These are phyloP conservation scores for Ommatoiulus sabulosus DNA, from an alignment of 2,888 invertebrate genomes.

Conservation along the genomic window DNA sequence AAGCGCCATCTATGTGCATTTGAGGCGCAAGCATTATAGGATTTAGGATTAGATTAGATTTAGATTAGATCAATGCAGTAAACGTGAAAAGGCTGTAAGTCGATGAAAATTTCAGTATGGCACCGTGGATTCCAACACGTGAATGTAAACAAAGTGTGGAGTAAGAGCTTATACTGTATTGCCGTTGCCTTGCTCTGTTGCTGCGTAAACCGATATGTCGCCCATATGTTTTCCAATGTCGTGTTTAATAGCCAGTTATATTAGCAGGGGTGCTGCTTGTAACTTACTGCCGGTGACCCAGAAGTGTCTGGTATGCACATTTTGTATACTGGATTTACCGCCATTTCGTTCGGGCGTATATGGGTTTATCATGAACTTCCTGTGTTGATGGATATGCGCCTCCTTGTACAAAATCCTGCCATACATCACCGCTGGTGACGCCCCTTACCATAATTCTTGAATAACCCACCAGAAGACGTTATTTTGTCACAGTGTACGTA, in stretches of 20 bases:
- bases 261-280: conserved; percentile 29
- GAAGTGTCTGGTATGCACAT: conserved; percentile 40
- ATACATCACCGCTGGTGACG: not conserved
- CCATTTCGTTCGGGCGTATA: not conserved
- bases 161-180: not conserved
- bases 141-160: not conserved
- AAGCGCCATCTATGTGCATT: too few species aligned
- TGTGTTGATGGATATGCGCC: conserved; percentile 1
- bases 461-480: not conserved
- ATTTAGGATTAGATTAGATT: too few species aligned
- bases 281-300: not conserved
- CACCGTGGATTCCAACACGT: not conserved
- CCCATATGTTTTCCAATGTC: conserved; percentile 16
- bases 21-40: not conserved
- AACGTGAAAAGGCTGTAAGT: not conserved
- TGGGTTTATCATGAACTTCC: not conserved
- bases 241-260: conserved; percentile 40
- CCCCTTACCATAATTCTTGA: not conserved
- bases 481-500: not conserved
- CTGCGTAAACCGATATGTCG: not conserved
- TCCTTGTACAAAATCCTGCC: not conserved
- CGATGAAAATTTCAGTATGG: not conserved
- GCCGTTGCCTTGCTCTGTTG: not conserved
- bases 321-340: not conserved
- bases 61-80: not conserved